Evolutionary conservation across 1,140 invertebrate genomes (phyloP).

Genomic region (Arctopsyche grandis): DNA sequence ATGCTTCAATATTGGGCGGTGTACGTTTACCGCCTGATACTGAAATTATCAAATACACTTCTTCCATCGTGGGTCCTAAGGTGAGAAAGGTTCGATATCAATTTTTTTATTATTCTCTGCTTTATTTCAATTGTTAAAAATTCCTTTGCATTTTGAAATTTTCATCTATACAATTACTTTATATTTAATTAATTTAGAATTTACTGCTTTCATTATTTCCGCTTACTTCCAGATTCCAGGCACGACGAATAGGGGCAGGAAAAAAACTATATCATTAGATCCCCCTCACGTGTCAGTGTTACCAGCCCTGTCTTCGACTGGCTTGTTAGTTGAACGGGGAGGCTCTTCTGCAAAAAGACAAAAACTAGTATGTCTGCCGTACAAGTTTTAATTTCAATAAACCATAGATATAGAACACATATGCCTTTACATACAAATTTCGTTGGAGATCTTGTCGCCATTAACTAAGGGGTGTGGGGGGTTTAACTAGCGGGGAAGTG

Average conservation of each 20-base stretch:
- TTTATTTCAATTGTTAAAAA: not conserved
- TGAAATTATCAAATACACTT: conserved; percentile 89
- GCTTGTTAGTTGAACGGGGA: conserved; percentile 63
- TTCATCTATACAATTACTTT: not conserved
- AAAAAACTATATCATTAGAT: conserved; percentile 87
- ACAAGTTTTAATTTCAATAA: too few relatives aligned
- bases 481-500: too few relatives aligned
- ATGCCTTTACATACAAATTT: too few relatives aligned
- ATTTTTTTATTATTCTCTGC: conserved; percentile 49
- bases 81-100: conserved; percentile 58
- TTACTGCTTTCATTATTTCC: not conserved
- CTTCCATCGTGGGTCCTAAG: conserved; percentile 84
- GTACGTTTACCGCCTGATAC: conserved; percentile 87
- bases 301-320: conserved; percentile 61
- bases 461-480: too few relatives aligned
- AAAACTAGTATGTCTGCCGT: conserved; percentile 61
- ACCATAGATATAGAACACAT: too few relatives aligned
- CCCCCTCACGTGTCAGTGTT: conserved; percentile 79
- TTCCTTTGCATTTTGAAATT: not conserved
- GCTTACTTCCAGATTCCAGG: conserved; percentile 68
- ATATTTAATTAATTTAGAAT: not conserved
- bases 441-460: too few relatives aligned
- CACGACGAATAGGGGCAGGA: conserved; percentile 82
- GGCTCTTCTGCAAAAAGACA: conserved; percentile 67
- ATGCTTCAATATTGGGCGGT: conserved; percentile 80